phyloP scores from a whole-genome alignment of 2,888 invertebrate genomes.

The Sesia bembeciformis region DNA sequence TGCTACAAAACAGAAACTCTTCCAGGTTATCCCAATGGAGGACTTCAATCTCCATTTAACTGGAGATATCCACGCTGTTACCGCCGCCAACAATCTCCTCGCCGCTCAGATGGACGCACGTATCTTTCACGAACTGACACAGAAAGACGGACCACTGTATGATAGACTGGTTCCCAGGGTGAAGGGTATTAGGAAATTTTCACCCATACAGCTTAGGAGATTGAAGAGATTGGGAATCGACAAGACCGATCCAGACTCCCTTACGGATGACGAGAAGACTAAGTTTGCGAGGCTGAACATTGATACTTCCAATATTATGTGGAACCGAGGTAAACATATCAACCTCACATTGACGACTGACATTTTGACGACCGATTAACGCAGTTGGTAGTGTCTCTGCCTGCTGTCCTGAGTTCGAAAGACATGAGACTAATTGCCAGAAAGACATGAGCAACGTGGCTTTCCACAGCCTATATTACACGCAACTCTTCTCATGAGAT shows the following conservation, averaged over 20 bases:
- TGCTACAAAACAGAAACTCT: background rate
- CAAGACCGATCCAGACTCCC: conserved; percentile 87
- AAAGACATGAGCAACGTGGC: too few species aligned
- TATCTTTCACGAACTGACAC: conserved; percentile 97
- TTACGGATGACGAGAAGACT: conserved; percentile 85
- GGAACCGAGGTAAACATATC: conserved; percentile 85
- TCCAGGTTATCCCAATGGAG: conserved; percentile 97
- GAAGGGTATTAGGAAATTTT: conserved; percentile 89
- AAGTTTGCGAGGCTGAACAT: conserved; percentile 92
- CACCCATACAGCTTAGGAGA: conserved; percentile 87
- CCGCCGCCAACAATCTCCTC: conserved; percentile 97
- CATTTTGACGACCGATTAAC: too few species aligned
- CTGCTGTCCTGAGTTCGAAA: too few species aligned
- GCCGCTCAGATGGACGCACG: conserved; percentile 98
- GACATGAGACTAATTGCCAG: too few species aligned
- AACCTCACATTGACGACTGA: too few species aligned
- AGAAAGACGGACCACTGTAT: conserved; percentile 88
- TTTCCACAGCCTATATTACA: too few species aligned
- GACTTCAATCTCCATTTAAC: conserved; percentile 99
- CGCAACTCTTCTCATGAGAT: too few species aligned
- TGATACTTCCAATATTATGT: conserved; percentile 90
- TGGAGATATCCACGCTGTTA: conserved; percentile 98
- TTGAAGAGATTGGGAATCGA: conserved; percentile 83
- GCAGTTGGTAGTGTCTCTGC: too few species aligned
- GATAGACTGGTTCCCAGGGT: conserved; percentile 90